Conservation (phyloP, 2,797 vertebrate genomes). For the Acipenser transmontanus region DNA sequence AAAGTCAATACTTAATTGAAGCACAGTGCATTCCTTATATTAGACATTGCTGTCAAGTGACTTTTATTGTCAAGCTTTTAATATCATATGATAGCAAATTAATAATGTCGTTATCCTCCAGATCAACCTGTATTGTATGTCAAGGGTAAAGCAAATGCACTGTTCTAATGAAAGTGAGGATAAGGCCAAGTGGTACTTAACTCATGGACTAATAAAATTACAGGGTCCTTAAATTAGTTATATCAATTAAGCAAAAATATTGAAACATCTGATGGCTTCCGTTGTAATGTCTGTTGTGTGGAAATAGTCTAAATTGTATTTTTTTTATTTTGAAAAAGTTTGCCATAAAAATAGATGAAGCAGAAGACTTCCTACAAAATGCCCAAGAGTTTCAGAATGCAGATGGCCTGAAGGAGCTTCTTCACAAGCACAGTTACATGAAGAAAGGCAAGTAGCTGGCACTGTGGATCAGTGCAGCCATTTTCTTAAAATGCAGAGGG, state of each 20-base stretch:
- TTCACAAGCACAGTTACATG: constrained; percentile 58
- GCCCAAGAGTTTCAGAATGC: constrained; percentile 43
- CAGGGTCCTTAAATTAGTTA: background rate
- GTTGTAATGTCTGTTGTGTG: background rate
- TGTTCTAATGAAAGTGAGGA: background rate
- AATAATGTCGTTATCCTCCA: background rate
- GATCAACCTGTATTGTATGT: background rate
- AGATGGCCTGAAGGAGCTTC: constrained; percentile 49
- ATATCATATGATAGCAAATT: background rate
- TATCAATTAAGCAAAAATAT: too few relatives aligned
- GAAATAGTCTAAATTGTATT: background rate
- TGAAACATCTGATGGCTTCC: background rate
- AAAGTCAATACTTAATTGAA: too few relatives aligned
- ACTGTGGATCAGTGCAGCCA: background rate
- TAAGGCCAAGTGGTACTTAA: background rate
- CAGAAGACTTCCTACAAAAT: constrained; percentile 66
- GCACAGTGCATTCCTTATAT: too few relatives aligned
- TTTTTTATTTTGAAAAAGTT: constrained; percentile 55
- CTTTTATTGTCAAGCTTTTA: background rate
- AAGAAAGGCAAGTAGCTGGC: constrained; percentile 63
- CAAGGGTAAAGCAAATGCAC: background rate
- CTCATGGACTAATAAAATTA: too few relatives aligned
- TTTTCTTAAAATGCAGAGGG: too few relatives aligned
- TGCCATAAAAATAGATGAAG: constrained; percentile 68
- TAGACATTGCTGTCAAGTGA: too few relatives aligned